These are phyloP conservation scores for Lindbergichthys nudifrons DNA, from an alignment of 2,797 vertebrate genomes.

Conservation along the genomic window DNA sequence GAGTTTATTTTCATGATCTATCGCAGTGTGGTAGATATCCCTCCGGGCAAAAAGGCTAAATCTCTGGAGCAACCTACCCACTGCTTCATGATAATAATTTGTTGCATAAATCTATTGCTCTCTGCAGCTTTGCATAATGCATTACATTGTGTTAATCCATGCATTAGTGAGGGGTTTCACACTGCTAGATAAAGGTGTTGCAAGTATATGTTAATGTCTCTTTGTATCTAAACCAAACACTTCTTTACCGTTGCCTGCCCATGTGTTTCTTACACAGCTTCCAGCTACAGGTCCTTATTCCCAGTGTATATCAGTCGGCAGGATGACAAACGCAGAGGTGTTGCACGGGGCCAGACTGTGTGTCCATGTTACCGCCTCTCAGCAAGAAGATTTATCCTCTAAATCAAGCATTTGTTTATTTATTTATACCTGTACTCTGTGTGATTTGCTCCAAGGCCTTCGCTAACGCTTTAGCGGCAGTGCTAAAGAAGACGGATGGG, in stretches of 20 bases:
- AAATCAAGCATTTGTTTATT: slow-evolving; percentile 59
- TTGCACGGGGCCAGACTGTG: background rate
- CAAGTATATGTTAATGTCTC: background rate
- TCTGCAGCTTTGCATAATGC: background rate
- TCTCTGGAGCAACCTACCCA: background rate
- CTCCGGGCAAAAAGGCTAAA: background rate
- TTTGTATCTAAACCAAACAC: background rate
- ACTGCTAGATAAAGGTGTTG: background rate
- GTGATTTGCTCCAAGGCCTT: slow-evolving; percentile 44
- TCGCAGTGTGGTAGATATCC: background rate
- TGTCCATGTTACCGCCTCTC: background rate
- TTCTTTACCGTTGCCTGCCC: background rate
- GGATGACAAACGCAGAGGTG: slow-evolving; percentile 16
- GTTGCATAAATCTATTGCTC: background rate
- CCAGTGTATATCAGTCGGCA: background rate
- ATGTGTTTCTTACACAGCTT: background rate
- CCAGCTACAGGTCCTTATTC: slow-evolving; percentile 6
- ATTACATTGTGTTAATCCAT: background rate
- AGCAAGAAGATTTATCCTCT: slow-evolving; percentile 44
- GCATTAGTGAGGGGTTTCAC: background rate
- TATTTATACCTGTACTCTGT: slow-evolving; percentile 45
- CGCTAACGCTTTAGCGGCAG: slow-evolving; percentile 41
- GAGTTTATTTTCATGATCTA: background rate
- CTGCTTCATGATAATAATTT: background rate
- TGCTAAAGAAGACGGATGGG: slow-evolving; percentile 66